phyloP scores from a whole-genome alignment of 2,797 vertebrate species.

The Pterois miles region DNA sequence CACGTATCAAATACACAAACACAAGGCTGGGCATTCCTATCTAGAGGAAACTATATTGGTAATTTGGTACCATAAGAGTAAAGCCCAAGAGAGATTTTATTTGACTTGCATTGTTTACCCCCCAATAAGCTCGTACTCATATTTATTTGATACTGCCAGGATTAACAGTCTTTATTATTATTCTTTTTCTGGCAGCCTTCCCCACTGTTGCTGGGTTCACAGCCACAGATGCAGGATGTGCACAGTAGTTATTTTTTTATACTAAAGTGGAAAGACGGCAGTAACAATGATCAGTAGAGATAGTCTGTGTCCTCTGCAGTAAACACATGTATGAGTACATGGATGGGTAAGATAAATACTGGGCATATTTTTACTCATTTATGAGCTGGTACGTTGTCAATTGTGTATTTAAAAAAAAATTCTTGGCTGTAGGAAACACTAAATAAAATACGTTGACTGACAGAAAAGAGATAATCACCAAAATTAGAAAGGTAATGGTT shows the following conservation, averaged over 20 bases:
- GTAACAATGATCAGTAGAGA: slow-evolving; percentile 48
- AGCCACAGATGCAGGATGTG: slow-evolving; percentile 7
- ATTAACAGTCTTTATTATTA: slow-evolving; percentile 31
- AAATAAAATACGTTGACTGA: background rate
- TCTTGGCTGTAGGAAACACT: background rate
- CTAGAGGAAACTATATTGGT: slow-evolving; percentile 61
- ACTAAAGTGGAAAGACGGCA: slow-evolving; percentile 39
- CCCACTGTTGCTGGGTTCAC: slow-evolving; percentile 9
- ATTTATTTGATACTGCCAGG: slow-evolving; percentile 56
- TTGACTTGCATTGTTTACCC: slow-evolving; percentile 67
- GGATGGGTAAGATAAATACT: background rate
- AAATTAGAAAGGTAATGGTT: background rate
- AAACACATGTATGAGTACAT: slow-evolving; percentile 13
- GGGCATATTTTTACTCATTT: slow-evolving; percentile 8
- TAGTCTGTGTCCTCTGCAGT: slow-evolving; percentile 11
- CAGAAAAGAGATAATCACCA: background rate
- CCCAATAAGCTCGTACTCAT: slow-evolving; percentile 47
- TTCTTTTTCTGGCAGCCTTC: slow-evolving; percentile 40
- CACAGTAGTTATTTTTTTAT: slow-evolving; percentile 56
- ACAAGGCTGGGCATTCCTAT: slow-evolving; percentile 38
- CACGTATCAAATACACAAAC: slow-evolving; percentile 30
- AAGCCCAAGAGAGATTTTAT: slow-evolving; percentile 54
- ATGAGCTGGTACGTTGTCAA: background rate
- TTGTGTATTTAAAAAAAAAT: background rate
- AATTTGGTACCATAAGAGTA: slow-evolving; percentile 55